Base-by-base conservation (phyloP, 23 tunicate genomes). In the Oikopleura vanhoeffeni region DNA sequence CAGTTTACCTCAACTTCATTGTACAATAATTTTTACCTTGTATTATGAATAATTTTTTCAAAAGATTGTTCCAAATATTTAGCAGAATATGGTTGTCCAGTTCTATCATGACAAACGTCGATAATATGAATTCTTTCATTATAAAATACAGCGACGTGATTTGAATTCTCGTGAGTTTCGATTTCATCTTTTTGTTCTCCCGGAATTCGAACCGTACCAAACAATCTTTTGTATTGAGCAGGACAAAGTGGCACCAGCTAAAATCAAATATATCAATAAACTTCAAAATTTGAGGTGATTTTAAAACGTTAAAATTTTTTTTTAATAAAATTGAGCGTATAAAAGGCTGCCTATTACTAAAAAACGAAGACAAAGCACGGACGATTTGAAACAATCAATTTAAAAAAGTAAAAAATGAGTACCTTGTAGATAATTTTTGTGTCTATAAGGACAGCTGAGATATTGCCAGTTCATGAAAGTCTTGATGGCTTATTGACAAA, bases 221-320 rank as follows among this genome's bases (percentile, higher is more conserved):
- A 71, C 27, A 30, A 18, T 18, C 79, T 33, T 24, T 71, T 71
- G 38, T 71, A 71, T 30, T 71, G 79, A 2, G 35, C 35, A 2
- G 79, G 79, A 30, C 79, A 71, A 30, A 71, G 79, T 2, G 79
- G 79, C 34, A 71, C 79, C 34, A 71, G 38, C 79, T 49, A 24
- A 49, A 49, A 49, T 8, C 13, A 49, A 8, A 49, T 49, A 49
- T 49, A 49, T 24, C 64, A 49, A 8, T 24, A 49, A 49, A 24
- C 64, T 49, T 24, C 13, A 49, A 49, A 49, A 49, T 24, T 24
- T 49, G 64, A 24, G 13, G 13, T 49, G 64, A 49, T 24, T 24
- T 49, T 49, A 49, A 49, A 49, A 24, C 64, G 24, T 49, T 8
- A n/a, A n/a, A n/a, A n/a, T n/a, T n/a, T n/a, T n/a, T n/a, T n/a